A percentile compares a stretch with the other conserved stretches of the same genome.
Evolutionary conservation across 2,113 vertebrate species (phyloP).

Genomic region (Hippocampus comes): DNA sequence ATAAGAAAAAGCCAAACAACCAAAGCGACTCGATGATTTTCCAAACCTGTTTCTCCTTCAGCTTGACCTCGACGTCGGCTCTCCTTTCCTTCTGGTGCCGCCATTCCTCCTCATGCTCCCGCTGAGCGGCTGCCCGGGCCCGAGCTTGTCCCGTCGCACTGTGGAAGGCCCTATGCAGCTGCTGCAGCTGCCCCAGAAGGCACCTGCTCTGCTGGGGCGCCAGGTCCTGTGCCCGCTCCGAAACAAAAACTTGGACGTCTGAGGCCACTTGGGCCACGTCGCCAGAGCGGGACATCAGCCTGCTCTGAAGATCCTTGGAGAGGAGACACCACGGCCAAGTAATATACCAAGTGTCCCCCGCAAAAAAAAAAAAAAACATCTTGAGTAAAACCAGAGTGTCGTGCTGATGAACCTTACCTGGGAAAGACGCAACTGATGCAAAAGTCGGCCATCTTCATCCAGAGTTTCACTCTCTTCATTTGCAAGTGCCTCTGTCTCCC

Average conservation of each 20-base stretch:
- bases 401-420: constrained; percentile 62
- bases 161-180: constrained; percentile 83
- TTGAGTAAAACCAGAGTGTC: neutral
- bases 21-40: constrained; percentile 31
- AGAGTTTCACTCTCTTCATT: constrained; percentile 38
- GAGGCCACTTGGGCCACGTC: constrained; percentile 77
- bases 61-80: constrained; percentile 48
- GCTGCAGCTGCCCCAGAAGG: constrained; percentile 81
- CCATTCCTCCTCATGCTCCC: constrained; percentile 58
- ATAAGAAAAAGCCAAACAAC: constrained; percentile 23
- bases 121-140: constrained; percentile 63
- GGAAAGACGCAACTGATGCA: constrained; percentile 67
- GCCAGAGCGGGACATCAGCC: constrained; percentile 68
- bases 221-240: constrained; percentile 84
- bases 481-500: constrained; percentile 50
- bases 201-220: constrained; percentile 82
- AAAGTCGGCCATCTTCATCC: constrained; percentile 36
- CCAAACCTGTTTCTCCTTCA: constrained; percentile 76
- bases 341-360: neutral
- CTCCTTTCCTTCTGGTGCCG: constrained; percentile 41
- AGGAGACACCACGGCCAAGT: neutral
- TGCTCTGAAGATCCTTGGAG: constrained; percentile 75
- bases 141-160: constrained; percentile 68
- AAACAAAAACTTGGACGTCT: constrained; percentile 85
- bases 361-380: neutral